Conservation (phyloP, 2,888 invertebrate species). For the Syrphus vitripennis region DNA sequence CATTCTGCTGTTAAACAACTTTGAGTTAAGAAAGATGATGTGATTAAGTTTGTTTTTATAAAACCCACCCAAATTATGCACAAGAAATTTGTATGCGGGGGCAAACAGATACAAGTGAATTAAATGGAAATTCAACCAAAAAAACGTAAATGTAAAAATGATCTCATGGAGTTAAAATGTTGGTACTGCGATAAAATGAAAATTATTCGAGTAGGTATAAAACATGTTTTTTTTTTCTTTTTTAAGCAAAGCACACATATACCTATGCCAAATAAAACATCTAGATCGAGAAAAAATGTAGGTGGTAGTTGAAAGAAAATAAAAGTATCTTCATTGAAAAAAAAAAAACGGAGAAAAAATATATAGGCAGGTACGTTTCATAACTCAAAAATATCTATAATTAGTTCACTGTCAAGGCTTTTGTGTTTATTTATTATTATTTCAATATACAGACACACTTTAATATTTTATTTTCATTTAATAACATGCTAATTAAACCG, state of each 20-base stretch:
- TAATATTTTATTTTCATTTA: neutral
- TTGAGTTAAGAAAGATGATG: conserved; percentile 44
- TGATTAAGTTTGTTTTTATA: conserved; percentile 39
- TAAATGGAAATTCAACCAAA: conserved; percentile 35
- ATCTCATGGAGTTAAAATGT: conserved; percentile 65
- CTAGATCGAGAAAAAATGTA: conserved; percentile 24
- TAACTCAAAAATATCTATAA: conserved; percentile 77
- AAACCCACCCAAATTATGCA: conserved; percentile 59
- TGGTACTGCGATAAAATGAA: conserved; percentile 28
- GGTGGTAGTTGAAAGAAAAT: conserved; percentile 50
- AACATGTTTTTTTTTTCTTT: conserved; percentile 41
- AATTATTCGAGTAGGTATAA: conserved; percentile 39
- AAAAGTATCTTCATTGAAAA: conserved; percentile 40
- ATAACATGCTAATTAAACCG: neutral
- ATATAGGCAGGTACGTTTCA: conserved; percentile 53
- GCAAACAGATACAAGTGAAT: conserved; percentile 32
- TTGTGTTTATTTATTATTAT: conserved; percentile 16
- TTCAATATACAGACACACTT: neutral
- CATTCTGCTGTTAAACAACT: conserved; percentile 40
- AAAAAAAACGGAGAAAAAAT: conserved; percentile 27
- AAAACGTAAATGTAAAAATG: conserved; percentile 66
- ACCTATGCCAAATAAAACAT: conserved; percentile 49
- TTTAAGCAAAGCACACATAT: conserved; percentile 22
- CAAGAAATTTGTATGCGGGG: conserved; percentile 55
- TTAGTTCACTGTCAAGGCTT: conserved; percentile 79